A percentile compares a stretch with the other conserved stretches of the same genome.
These are phyloP conservation scores for Lasioglossum marginatum DNA, from an alignment of 2,888 invertebrate species.

Conservation along the genomic window DNA sequence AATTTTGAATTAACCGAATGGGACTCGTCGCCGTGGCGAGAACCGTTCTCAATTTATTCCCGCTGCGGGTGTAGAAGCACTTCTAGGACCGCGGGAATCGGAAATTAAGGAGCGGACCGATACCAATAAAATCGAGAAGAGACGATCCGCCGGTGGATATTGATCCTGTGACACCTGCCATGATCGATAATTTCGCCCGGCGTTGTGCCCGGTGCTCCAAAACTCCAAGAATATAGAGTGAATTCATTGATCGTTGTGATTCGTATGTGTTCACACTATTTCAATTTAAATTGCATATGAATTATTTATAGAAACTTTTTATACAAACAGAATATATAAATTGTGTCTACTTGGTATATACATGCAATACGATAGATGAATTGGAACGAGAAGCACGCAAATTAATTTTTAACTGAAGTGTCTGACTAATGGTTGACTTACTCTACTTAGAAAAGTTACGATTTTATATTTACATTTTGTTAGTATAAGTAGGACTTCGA, in stretches of 20 bases:
- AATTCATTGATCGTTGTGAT: not conserved
- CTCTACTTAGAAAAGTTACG: not conserved
- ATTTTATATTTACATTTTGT: not conserved
- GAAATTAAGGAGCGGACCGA: slow-evolving; percentile 55
- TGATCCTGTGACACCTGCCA: slow-evolving; percentile 14
- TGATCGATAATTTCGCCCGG: slow-evolving; percentile 22
- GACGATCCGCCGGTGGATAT: slow-evolving; percentile 13
- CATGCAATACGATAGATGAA: not conserved
- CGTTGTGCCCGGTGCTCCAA: not conserved
- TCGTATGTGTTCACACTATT: too few relatives aligned
- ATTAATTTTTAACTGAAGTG: not conserved
- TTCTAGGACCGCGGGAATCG: slow-evolving; percentile 35
- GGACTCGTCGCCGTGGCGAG: not conserved
- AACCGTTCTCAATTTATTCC: slow-evolving; percentile 34
- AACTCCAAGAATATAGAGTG: not conserved
- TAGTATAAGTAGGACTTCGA: too few relatives aligned
- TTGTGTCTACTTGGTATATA: not conserved
- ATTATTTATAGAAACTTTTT: not conserved
- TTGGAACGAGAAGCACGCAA: not conserved
- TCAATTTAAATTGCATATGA: not conserved
- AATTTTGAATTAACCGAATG: slow-evolving; percentile 40
- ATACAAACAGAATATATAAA: not conserved
- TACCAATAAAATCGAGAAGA: slow-evolving; percentile 55
- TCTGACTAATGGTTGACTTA: not conserved
- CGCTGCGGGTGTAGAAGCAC: slow-evolving; percentile 14